phyloP scores from a whole-genome alignment of 1,140 invertebrate genomes.

The Helicorthomorpha holstii region DNA sequence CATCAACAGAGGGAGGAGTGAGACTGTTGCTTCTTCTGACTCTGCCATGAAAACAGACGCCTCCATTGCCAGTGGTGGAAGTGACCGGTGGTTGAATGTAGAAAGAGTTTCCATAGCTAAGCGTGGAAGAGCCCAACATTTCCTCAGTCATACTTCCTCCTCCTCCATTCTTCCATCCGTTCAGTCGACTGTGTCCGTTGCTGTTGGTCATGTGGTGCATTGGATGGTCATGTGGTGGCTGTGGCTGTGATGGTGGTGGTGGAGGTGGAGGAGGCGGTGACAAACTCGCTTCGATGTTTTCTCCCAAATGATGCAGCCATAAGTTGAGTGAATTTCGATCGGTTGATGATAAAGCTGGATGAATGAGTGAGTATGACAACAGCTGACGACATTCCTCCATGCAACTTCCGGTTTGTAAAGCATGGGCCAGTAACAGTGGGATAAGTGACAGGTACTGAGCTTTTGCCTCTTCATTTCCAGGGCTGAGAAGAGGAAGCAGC shows the following conservation, averaged over 20 bases:
- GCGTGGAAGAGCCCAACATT: no score
- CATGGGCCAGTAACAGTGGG: conserved; percentile 44
- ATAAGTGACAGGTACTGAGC: conserved; percentile 47
- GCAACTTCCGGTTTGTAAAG: conserved; percentile 39
- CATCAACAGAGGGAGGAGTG: conserved; percentile 38
- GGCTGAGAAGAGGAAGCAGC: conserved; percentile 62
- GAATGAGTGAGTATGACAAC: conserved; percentile 76
- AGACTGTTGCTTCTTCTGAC: conserved; percentile 62
- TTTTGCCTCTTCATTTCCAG: conserved; percentile 66
- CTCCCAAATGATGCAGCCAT: conserved; percentile 56
- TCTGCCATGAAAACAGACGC: conserved; percentile 18
- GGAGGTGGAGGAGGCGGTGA: not conserved
- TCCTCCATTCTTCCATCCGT: no score
- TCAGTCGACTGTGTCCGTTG: no score
- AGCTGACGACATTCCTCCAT: conserved; percentile 49
- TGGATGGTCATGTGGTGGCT: no score
- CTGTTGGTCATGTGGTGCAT: no score
- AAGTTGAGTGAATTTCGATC: conserved; percentile 52
- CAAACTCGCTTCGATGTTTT: conserved; percentile 33
- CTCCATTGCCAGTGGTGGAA: not conserved
- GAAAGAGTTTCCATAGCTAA: no score
- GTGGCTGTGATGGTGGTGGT: not conserved
- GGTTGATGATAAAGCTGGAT: conserved; percentile 70
- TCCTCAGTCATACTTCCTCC: no score
- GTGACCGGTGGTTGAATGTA: no score